Percentiles rank a stretch among this genome's conserved stretches.
Conservation (phyloP, 2,888 invertebrate species). For the Rhagophthalmus giganteus region DNA sequence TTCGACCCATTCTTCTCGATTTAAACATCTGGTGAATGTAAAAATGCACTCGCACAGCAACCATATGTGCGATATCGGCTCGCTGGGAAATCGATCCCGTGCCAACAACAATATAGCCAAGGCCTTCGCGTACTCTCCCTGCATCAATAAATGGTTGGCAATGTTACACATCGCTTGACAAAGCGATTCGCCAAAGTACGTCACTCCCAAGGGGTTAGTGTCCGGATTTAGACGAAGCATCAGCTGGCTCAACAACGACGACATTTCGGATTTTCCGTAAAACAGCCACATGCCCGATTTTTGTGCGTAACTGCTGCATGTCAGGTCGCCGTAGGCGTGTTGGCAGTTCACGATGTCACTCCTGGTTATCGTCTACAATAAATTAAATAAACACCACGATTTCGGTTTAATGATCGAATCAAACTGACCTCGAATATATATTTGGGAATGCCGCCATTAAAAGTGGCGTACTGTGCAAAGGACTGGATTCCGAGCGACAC, state of each 20-base stretch:
- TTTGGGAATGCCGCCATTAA: slow-evolving; percentile 67
- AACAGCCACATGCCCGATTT: slow-evolving; percentile 85
- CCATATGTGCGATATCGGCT: slow-evolving; percentile 67
- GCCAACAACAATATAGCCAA: slow-evolving; percentile 64
- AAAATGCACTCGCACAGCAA: slow-evolving; percentile 67
- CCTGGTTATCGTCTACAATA: slow-evolving; percentile 74
- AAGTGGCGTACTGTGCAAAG: slow-evolving; percentile 76
- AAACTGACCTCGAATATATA: slow-evolving; percentile 65
- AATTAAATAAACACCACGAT: slow-evolving; percentile 4
- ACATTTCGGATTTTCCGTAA: slow-evolving; percentile 86
- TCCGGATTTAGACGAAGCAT: slow-evolving; percentile 75
- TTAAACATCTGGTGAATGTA: slow-evolving; percentile 47
- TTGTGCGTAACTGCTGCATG: slow-evolving; percentile 78
- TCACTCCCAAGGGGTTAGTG: slow-evolving; percentile 49
- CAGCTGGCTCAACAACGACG: slow-evolving; percentile 77
- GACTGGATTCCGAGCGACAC: slow-evolving; percentile 75
- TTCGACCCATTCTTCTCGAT: slow-evolving; percentile 67
- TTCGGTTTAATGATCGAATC: background rate
- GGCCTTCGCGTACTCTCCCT: slow-evolving; percentile 63
- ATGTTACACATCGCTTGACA: slow-evolving; percentile 72
- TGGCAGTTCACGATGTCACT: slow-evolving; percentile 86
- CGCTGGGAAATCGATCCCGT: slow-evolving; percentile 66
- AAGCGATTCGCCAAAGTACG: slow-evolving; percentile 61
- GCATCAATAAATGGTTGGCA: slow-evolving; percentile 60
- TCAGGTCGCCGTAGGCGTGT: slow-evolving; percentile 79